Evolutionary conservation across 1,140 invertebrate species (phyloP).

Genomic region (Potamilus streckersoni): DNA sequence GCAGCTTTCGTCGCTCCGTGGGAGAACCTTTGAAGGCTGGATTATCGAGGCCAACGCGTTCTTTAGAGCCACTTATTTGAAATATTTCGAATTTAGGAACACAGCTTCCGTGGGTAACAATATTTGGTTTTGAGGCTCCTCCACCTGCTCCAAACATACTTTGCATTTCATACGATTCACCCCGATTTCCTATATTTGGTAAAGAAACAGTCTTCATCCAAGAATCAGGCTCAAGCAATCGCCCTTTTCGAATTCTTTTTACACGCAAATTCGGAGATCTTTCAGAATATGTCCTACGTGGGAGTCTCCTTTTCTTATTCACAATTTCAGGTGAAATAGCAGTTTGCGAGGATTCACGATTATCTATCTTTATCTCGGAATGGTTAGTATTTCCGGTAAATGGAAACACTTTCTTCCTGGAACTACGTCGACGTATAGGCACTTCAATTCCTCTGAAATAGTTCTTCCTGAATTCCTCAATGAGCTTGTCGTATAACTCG

Average conservation of each 20-base stretch:
- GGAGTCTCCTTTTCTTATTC: slow-evolving; percentile 24
- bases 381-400: slow-evolving; percentile 20
- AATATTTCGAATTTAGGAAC: slow-evolving; percentile 10
- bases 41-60: slow-evolving; percentile 35
- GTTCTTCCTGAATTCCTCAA: slow-evolving; percentile 56
- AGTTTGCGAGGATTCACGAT: slow-evolving; percentile 17
- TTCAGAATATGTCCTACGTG: slow-evolving; percentile 27
- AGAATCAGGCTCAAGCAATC: slow-evolving; percentile 32
- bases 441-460: slow-evolving; percentile 58
- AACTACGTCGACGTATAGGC: slow-evolving; percentile 31
- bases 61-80: neutral
- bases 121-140: neutral
- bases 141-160: slow-evolving; percentile 11
- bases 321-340: slow-evolving; percentile 37
- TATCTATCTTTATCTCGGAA: slow-evolving; percentile 18
- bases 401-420: slow-evolving; percentile 11
- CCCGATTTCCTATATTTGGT: slow-evolving; percentile 51
- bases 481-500: slow-evolving; percentile 52
- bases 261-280: slow-evolving; percentile 20
- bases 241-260: slow-evolving; percentile 13
- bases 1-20: slow-evolving; percentile 8
- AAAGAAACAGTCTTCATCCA: slow-evolving; percentile 59
- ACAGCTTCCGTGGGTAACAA: slow-evolving; percentile 18
- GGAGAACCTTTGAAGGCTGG: slow-evolving; percentile 38
- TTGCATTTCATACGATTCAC: slow-evolving; percentile 10